phyloP scores from a whole-genome alignment of 2,113 vertebrate genomes.

The Zosterops hypoxanthus region DNA sequence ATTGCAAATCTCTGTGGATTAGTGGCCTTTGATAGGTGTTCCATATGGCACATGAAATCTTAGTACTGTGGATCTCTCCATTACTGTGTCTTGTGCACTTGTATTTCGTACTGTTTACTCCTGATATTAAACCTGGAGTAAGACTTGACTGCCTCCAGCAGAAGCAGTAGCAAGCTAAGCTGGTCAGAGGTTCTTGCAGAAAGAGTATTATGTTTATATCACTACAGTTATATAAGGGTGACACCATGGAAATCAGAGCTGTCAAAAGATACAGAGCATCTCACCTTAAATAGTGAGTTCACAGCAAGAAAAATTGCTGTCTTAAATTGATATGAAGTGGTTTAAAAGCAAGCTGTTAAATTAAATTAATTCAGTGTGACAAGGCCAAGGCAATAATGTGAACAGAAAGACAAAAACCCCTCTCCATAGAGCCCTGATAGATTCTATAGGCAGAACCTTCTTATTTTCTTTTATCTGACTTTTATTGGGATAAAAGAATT shows the following conservation, averaged over 20 bases:
- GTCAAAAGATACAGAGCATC: neutral
- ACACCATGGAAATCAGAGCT: neutral
- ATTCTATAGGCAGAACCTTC: neutral
- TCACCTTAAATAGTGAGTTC: neutral
- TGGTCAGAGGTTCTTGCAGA: neutral
- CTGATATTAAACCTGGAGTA: neutral
- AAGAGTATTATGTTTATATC: neutral
- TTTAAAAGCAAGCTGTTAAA: neutral
- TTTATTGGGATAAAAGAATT: neutral
- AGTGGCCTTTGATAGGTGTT: neutral
- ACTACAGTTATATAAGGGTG: neutral
- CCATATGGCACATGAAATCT: slow-evolving; percentile 18
- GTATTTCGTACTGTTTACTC: neutral
- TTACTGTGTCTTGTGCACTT: neutral
- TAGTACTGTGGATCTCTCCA: neutral
- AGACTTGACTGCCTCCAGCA: neutral
- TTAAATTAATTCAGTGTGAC: neutral
- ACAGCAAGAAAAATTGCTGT: neutral
- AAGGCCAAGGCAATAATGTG: neutral
- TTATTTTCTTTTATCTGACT: neutral
- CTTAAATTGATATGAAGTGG: neutral
- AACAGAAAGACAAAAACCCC: neutral
- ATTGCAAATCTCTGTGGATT: slow-evolving; percentile 23
- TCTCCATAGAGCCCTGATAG: neutral
- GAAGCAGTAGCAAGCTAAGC: neutral